Conservation (phyloP, 1,140 invertebrate species). For the Brachionus paranguensis region DNA sequence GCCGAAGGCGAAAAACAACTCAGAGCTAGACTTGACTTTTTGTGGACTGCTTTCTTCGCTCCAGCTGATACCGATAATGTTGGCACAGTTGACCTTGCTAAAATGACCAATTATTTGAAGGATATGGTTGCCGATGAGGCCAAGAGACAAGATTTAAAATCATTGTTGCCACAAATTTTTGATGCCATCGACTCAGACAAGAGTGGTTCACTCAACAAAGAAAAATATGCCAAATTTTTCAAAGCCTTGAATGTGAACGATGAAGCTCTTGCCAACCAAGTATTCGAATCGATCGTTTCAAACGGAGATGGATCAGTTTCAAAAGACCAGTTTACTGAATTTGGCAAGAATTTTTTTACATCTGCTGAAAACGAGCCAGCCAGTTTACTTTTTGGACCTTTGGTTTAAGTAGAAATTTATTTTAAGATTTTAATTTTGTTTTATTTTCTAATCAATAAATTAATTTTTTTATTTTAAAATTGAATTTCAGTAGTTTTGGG, state of each 20-base stretch:
- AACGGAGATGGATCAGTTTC: neutral
- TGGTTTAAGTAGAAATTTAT: neutral
- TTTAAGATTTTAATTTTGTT: neutral
- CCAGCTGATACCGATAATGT: conserved; percentile 6
- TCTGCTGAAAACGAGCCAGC: neutral
- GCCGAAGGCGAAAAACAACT: neutral
- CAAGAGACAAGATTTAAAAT: neutral
- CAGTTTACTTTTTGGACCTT: conserved; percentile 7
- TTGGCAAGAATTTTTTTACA: conserved; percentile 32
- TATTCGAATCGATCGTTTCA: neutral
- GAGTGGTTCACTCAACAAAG: neutral
- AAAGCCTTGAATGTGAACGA: conserved; percentile 27
- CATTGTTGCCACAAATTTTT: neutral
- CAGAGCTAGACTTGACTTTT: neutral
- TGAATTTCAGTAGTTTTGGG: too few species aligned
- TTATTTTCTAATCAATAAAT: neutral
- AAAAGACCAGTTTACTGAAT: conserved; percentile 10
- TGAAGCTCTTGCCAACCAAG: neutral
- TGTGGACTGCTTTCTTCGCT: conserved; percentile 9
- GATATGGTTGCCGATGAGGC: neutral
- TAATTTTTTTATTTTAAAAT: too few species aligned
- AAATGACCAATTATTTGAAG: conserved; percentile 14
- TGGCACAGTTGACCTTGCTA: neutral
- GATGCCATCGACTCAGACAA: conserved; percentile 32
- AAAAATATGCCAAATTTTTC: conserved; percentile 2